Percentiles rank a stretch among this genome's conserved stretches.
phyloP scores from a whole-genome alignment of 1,140 invertebrate species.

The Ips nitidus region DNA sequence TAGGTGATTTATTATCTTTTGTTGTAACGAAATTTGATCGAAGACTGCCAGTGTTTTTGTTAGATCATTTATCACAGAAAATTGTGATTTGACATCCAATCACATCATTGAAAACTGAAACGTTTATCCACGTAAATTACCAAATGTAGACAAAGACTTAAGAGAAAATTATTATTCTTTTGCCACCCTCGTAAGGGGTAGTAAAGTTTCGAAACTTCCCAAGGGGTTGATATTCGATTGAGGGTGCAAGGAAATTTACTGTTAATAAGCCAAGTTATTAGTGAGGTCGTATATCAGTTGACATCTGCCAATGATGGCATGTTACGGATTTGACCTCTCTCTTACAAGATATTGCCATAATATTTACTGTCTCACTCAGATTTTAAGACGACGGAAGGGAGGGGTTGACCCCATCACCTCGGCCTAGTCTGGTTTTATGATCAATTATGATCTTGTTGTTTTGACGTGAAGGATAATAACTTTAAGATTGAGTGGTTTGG shows the following conservation, averaged over 20 bases:
- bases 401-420: neutral
- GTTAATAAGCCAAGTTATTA: constrained; percentile 39
- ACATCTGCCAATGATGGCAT: constrained; percentile 40
- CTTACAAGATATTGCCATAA: constrained; percentile 26
- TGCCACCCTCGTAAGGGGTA: constrained; percentile 5
- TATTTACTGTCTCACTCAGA: constrained; percentile 30
- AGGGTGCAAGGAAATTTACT: constrained; percentile 37
- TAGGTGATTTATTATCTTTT: constrained; percentile 29
- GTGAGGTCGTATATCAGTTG: constrained; percentile 39
- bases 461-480: constrained; percentile 32
- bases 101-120: too few species aligned
- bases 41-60: constrained; percentile 12
- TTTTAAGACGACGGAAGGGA: constrained; percentile 10
- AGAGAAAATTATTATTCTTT: constrained; percentile 23
- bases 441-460: constrained; percentile 37
- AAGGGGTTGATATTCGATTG: constrained; percentile 35
- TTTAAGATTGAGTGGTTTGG: constrained; percentile 18
- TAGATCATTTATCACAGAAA: constrained; percentile 4
- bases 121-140: too few species aligned
- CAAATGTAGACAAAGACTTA: too few species aligned
- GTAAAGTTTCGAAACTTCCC: constrained; percentile 20
- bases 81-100: neutral
- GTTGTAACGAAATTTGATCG: constrained; percentile 24
- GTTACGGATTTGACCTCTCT: constrained; percentile 34
- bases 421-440: constrained; percentile 31